Evolutionary conservation across 2,797 vertebrate genomes (phyloP).

Genomic region (Betta splendens): DNA sequence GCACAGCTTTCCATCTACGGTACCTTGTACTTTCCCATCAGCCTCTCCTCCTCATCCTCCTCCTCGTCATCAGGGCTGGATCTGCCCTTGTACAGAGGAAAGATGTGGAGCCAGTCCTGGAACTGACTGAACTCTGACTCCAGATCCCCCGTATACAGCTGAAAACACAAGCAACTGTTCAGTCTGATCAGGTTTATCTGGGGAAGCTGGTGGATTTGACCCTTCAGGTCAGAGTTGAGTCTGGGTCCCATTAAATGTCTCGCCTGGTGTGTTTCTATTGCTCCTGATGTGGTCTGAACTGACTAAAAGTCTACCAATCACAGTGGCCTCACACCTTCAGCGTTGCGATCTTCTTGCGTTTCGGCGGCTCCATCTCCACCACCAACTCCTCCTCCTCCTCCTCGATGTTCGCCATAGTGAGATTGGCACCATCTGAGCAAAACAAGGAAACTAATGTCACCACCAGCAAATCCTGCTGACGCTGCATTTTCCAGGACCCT

Average conservation of each 20-base stretch:
- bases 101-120: constrained; percentile 91
- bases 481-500: background rate
- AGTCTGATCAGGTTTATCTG: no score
- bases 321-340: constrained; percentile 80
- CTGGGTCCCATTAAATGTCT: background rate
- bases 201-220: background rate
- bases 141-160: constrained; percentile 89
- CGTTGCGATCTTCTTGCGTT: constrained; percentile 85
- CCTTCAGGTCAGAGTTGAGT: background rate
- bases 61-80: constrained; percentile 84
- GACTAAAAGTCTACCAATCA: background rate
- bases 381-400: constrained; percentile 78
- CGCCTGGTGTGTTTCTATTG: background rate
- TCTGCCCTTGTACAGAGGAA: constrained; percentile 87
- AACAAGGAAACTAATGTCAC: constrained; percentile 5
- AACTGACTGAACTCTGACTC: constrained; percentile 92
- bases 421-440: constrained; percentile 79
- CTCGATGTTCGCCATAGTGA: constrained; percentile 79
- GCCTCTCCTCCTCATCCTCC: constrained; percentile 83
- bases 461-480: background rate
- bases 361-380: constrained; percentile 77
- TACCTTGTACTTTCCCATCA: constrained; percentile 96
- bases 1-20: background rate
- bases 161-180: constrained; percentile 38
- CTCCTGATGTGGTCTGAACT: background rate